Evolutionary conservation across 2,113 vertebrate species (phyloP), one percentile per base, ranked within the genome.

Genomic region (Dipodomys spectabilis): DNA sequence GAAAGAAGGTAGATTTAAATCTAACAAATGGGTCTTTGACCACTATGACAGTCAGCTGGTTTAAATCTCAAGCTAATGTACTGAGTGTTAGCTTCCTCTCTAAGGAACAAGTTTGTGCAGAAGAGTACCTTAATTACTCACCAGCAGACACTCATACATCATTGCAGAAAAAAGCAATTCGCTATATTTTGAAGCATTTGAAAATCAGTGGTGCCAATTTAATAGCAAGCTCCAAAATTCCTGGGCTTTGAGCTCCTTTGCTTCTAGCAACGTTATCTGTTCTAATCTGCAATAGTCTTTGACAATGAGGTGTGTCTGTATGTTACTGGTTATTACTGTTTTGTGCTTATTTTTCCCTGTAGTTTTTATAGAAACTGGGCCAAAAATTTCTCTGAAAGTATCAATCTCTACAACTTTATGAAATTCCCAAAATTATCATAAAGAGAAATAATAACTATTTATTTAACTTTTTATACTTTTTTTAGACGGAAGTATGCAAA

Each of bases 151-250:
- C 11, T 27, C 16, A 65, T 35, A 19, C 23, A 65, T 92, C 28
- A 62, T 86, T 86, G 60, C 2, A 7, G 78, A 92, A 84, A 79
- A 94, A 95, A 88, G 15, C 9, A 75, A 6, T 78, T 53, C 64
- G n/a, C 53, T 94, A 44, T 45, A 73, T 89, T 96, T 92, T 65
- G 80, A 92, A 89, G 30, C 68, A 75, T 39, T 49, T 82, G 68
- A 84, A 94, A 86, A 94, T 93, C 32, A 91, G 68, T 62, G 68
- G 84, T 80, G 91, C 78, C 90, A 96, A 92, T 90, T 82, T 71
- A 91, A 87, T 12, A 79, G 64, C 49, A 45, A 94, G 57, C 28
- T 84, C 49, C 74, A 68, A 69, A 67, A 9, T 53, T 75, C 74
- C 13, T n/a, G 45, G 10, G 1, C 28, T 94, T 81, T 39, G 20